A percentile compares a stretch with the other conserved stretches of the same genome.
Conservation (phyloP, 1,140 invertebrate genomes). For the Uloborus diversus region DNA sequence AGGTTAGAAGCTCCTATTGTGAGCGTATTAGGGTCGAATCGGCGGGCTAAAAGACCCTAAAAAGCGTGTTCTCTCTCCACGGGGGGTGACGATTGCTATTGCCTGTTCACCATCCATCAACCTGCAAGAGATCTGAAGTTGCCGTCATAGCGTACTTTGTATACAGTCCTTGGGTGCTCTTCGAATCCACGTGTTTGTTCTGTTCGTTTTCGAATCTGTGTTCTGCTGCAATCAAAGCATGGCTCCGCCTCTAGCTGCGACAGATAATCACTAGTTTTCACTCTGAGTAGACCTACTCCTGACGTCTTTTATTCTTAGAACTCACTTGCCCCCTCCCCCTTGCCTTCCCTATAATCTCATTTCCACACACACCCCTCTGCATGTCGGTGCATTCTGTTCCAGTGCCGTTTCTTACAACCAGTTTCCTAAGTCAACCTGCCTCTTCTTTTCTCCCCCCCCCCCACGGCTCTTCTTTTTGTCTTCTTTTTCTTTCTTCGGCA, state of each 20-base stretch:
- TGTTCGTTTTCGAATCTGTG: conserved; percentile 47
- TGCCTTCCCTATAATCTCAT: conserved; percentile 47
- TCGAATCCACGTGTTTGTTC: conserved; percentile 28
- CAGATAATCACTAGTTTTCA: conserved; percentile 56
- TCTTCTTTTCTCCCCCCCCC: conserved; percentile 61
- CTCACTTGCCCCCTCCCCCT: conserved; percentile 25
- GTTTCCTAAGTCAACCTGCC: conserved; percentile 23
- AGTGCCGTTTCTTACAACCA: conserved; percentile 35
- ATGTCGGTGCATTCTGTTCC: conserved; percentile 30
- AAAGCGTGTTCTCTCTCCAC: no score
- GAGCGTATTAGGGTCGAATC: no score
- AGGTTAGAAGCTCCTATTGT: no score
- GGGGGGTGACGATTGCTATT: conserved; percentile 20
- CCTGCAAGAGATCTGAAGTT: not conserved
- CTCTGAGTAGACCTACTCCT: conserved; percentile 41
- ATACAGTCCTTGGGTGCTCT: conserved; percentile 20
- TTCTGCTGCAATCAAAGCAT: conserved; percentile 45
- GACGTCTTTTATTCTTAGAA: conserved; percentile 48
- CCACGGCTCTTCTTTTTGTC: conserved; percentile 56
- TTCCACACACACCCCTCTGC: conserved; percentile 46
- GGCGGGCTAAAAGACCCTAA: no score
- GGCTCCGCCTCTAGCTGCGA: conserved; percentile 50
- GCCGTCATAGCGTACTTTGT: conserved; percentile 15
- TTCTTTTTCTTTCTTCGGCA: conserved; percentile 7
- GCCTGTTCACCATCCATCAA: conserved; percentile 4